phyloP scores from a whole-genome alignment of 1,140 invertebrate species.

The Choristoneura fumiferana region DNA sequence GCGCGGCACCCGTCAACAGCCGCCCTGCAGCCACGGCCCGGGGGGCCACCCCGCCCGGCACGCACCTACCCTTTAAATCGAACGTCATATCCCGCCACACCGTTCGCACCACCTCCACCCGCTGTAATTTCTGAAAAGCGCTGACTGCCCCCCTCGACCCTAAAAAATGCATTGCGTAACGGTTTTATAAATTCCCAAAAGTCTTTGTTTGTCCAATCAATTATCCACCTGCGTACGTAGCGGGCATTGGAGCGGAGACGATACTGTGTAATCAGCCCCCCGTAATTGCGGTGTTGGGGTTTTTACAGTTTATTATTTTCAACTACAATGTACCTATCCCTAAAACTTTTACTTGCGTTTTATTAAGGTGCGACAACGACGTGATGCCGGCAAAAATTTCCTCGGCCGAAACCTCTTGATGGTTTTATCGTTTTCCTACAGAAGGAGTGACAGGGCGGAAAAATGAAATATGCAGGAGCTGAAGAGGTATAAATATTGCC shows the following conservation, averaged over 20 bases:
- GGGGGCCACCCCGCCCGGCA: constrained; percentile 32
- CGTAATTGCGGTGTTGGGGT: constrained; percentile 24
- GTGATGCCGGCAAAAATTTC: not conserved
- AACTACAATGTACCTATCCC: not conserved
- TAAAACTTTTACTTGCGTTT: constrained; percentile 4
- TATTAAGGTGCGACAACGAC: not conserved
- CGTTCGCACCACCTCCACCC: constrained; percentile 49
- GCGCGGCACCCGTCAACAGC: constrained; percentile 73
- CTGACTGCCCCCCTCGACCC: constrained; percentile 63
- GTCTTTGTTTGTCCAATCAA: constrained; percentile 65
- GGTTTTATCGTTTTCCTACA: constrained; percentile 5
- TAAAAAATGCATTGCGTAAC: constrained; percentile 78
- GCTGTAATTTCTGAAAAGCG: constrained; percentile 73
- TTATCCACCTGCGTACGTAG: constrained; percentile 55
- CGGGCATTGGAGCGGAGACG: constrained; percentile 26
- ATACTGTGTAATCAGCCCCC: constrained; percentile 27
- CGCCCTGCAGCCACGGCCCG: constrained; percentile 60
- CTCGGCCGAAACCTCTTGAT: constrained; percentile 1
- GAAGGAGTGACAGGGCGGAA: constrained; percentile 6
- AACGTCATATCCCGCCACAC: constrained; percentile 71
- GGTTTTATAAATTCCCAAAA: constrained; percentile 58
- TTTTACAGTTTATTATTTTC: constrained; percentile 17
- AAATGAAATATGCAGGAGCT: constrained; percentile 14
- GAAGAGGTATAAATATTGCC: constrained; percentile 17
- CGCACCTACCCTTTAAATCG: constrained; percentile 73